phyloP scores from a whole-genome alignment of 2,113 vertebrate genomes.

The Pholis gunnellus region DNA sequence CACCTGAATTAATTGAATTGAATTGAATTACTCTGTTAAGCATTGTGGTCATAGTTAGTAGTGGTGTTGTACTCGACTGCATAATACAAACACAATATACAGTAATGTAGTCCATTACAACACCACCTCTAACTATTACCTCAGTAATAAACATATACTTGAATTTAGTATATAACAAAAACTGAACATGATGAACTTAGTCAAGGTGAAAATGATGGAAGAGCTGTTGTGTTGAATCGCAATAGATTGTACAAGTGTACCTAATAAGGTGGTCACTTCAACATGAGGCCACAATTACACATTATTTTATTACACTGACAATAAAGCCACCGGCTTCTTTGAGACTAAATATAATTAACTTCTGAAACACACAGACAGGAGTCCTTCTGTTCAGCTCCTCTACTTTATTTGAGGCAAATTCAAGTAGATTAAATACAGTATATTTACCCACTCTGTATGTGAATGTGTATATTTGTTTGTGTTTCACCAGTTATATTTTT shows the following conservation, averaged over 20 bases:
- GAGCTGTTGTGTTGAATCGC: not conserved
- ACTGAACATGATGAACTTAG: not conserved
- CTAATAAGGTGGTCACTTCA: not conserved
- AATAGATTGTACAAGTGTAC: not conserved
- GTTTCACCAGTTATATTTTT: not conserved
- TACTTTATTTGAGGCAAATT: not conserved
- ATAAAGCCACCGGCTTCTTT: not conserved
- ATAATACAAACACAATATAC: not conserved
- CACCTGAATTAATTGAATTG: not conserved
- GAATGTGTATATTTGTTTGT: not conserved
- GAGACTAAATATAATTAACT: not conserved
- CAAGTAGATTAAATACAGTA: not conserved
- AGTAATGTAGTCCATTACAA: not conserved
- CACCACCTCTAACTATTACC: not conserved
- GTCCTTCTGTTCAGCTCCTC: not conserved
- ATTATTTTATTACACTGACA: conserved; percentile 14
- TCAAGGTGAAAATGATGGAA: not conserved
- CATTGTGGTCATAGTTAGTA: not conserved
- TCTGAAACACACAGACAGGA: not conserved
- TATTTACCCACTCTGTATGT: not conserved
- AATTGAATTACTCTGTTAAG: not conserved
- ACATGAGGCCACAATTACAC: not conserved
- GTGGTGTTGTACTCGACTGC: not conserved
- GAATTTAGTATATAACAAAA: not conserved
- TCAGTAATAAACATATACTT: not conserved